These are phyloP conservation scores for Lasioglossum albipes DNA, from an alignment of 1,140 invertebrate genomes.

Conservation along the genomic window DNA sequence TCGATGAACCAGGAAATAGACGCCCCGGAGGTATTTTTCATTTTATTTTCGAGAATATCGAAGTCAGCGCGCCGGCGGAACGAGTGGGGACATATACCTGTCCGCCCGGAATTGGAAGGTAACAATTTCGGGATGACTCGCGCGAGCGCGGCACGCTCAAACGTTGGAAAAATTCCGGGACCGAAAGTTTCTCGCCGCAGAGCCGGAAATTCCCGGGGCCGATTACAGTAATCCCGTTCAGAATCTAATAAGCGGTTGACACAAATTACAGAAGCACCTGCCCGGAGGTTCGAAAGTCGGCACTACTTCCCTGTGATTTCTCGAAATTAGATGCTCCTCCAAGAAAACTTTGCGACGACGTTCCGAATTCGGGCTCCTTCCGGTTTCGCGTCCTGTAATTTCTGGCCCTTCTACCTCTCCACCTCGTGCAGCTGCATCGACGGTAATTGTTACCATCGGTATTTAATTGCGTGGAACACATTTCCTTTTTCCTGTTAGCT, in stretches of 20 bases:
- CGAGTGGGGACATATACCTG: slow-evolving; percentile 20
- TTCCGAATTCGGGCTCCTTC: slow-evolving; percentile 14
- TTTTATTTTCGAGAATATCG: background rate
- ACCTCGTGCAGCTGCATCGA: slow-evolving; percentile 2
- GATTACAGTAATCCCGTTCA: slow-evolving; percentile 37
- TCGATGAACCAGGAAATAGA: background rate
- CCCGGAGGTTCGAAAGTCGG: slow-evolving; percentile 35
- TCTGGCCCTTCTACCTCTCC: background rate
- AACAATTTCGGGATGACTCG: slow-evolving; percentile 5
- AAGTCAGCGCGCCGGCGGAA: background rate
- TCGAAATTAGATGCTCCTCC: slow-evolving; percentile 26
- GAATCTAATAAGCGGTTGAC: slow-evolving; percentile 48
- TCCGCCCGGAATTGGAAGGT: slow-evolving; percentile 20
- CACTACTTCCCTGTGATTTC: slow-evolving; percentile 49
- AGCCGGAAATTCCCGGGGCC: slow-evolving; percentile 22
- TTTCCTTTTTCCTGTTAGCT: no score
- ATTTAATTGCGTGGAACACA: slow-evolving; percentile 20
- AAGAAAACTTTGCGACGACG: slow-evolving; percentile 34
- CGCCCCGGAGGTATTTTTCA: background rate
- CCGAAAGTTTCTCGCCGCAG: slow-evolving; percentile 22
- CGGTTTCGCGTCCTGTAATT: slow-evolving; percentile 35
- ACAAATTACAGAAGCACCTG: slow-evolving; percentile 51
- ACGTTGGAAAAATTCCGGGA: slow-evolving; percentile 28
- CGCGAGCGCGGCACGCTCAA: background rate
- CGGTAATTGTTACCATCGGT: background rate